Evolutionary conservation across 2,113 vertebrate genomes (phyloP), one percentile per base, ranked within the genome.

Genomic region (Illadopsis cleaveri): DNA sequence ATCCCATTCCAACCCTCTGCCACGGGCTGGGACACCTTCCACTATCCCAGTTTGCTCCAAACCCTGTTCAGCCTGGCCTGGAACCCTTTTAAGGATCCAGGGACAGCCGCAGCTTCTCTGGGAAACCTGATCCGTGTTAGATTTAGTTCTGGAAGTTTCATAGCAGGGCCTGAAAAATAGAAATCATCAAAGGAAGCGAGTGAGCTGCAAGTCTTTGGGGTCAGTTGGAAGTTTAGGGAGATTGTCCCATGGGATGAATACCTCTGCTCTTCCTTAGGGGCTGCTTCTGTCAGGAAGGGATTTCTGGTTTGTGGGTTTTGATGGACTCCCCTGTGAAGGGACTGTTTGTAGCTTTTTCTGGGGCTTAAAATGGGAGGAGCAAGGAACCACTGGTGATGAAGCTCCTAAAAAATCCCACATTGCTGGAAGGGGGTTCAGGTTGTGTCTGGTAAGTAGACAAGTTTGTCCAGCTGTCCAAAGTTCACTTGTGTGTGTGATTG

Each of bases 401-500:
- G 42, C n/a, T 86, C 27, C 38, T 40, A 6, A 79, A 47, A 81
- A 40, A 15, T 6, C 3, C 18, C 19, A 56, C 22, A 12, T 10
- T 33, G 15, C 50, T 86, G 58, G 22, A 62, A 77, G 70, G 33
- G 42, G 24, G 65, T 82, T 85, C 19, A 24, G 60, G 8, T 31
- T 93, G 35, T 56, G 48, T 9, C 64, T 72, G 18, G 25, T 10
- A 31, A 68, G n/a, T 6, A 30, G 35, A 48, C 6, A 3, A 40
- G n/a, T 30, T 79, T 48, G 42, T 30, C 21, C 42, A 27, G 24
- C 42, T 66, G 61, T 40, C 14, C 51, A 30, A 25, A 24, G 56
- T 28, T 82, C 18, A 2, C 33, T 80, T 9, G 1, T 8, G 0
- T 24, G 3, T n/a, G 12, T 56, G 31, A 4, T 45, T 86, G 47